Base-by-base conservation (phyloP, 92 coral and sea anemone genomes). In the Anthopleura xanthogrammica region DNA sequence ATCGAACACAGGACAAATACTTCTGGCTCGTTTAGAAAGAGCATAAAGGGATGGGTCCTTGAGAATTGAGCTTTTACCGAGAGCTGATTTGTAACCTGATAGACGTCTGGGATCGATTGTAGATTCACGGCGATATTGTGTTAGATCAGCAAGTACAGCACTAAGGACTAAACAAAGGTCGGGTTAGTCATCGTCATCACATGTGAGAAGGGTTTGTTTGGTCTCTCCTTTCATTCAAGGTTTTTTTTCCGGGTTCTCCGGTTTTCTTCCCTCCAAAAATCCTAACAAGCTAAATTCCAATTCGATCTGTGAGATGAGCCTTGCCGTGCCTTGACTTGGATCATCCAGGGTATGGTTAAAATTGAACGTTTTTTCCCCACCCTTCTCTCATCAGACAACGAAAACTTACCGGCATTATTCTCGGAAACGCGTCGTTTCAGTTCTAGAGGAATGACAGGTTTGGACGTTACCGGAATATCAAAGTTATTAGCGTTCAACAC, bases 381-480 rank as follows among this genome's bases (percentile, higher is more conserved):
- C 39, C 70, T 62, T 4, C 24, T 4, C 4, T n/a, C 4, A 20
- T 62, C n/a, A 58, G 17, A 29, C 0, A 41, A 10, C 16, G 14
- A 8, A 16, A 12, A 58, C 55, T 22, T 73, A 93, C 98, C 95
- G 83, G 92, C 92, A 72, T 93, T 93, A 77, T 88, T 87, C 75
- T 85, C 23, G 8, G 98, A 80, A 43, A 95, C 90, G 6, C 83
- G 82, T 74, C 90, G 77, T 83, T 97, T 97, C 36, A 97, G 88
- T 5, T 91, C 96, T 86, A 88, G 86, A 16, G 99, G 98, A 77
- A 97, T 97, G 75, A 90, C 90, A 24, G 98, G 90, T 65, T 77
- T 85, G 42, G 56, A 79, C 68, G 72, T 86, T 48, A 78, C 81
- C 54, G 84, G 82, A 3, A 85, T 82, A 23, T 87, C 87, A 85